Evolutionary conservation across 2,113 vertebrate genomes (phyloP), one percentile per base, ranked within the genome.

Genomic region (Dipodomys spectabilis): DNA sequence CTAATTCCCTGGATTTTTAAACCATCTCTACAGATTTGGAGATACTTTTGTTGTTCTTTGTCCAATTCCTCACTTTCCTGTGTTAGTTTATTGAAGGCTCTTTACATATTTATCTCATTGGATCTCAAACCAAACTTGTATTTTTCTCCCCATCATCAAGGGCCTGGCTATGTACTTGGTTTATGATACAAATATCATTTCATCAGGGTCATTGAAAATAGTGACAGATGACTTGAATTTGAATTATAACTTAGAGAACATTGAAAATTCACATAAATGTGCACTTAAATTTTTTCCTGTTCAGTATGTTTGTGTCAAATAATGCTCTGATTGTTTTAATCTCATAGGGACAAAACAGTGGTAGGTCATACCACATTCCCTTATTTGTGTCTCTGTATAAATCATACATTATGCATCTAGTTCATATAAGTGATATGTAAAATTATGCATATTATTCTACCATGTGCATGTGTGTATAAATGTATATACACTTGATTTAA

Each of bases 221-320:
- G 19, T 94, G 74, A 53, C 15, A 82, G 30, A 0, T 67, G n/a
- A 91, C 19, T 79, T 88, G 19, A 0, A 60, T 12, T 93, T 89
- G 82, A 96, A 85, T 44, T 49, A 79, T 64, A 71, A 68, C n/a
- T 86, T 57, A 77, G 65, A 27, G n/a, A 65, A 82, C 86, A 45
- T n/a, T 57, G 28, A 85, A 30, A 57, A 72, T 67, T 68, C 32
- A 64, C 62, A 44, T 60, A 80, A 88, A 79, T 64, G 20, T 65
- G 16, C 65, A 88, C 90, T 81, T 73, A 6, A n/a, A 86, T 39
- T 65, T 93, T 81, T 28, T 4, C 15, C 39, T 81, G 13, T 7
- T 88, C 1, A 57, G 11, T 30, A 28, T 67, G 16, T 35, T 78
- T 92, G 5, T 65, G 81, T 82, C 49, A 91, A 78, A 92, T 82